Evolutionary conservation across 2,797 vertebrate species (phyloP).

Genomic region (Potorous gilbertii): DNA sequence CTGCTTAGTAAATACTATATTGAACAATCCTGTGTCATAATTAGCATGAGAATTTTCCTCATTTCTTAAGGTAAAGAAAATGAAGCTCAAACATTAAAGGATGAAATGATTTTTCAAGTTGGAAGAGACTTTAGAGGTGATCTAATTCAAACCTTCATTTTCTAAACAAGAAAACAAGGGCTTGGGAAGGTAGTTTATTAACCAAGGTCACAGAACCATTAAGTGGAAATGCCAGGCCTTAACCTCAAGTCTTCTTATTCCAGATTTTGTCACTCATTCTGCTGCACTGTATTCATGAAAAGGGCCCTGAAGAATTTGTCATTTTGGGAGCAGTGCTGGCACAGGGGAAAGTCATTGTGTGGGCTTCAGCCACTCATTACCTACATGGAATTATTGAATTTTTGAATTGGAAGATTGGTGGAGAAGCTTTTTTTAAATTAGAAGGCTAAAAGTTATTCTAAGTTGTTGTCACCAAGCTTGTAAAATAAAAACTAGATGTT

Average conservation of each 20-base stretch:
- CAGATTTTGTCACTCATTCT: not conserved
- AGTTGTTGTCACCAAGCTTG: not conserved
- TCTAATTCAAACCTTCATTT: not conserved
- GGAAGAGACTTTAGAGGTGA: not conserved
- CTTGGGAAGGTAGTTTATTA: not conserved
- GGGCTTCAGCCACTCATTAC: not conserved
- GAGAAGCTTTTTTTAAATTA: not conserved
- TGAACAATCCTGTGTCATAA: not conserved
- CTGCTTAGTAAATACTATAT: not conserved
- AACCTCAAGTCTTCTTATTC: not conserved
- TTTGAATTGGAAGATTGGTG: not conserved
- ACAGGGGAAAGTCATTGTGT: not conserved
- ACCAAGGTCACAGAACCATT: not conserved
- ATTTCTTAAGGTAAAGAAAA: not conserved
- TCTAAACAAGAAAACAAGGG: not conserved
- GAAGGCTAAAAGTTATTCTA: not conserved
- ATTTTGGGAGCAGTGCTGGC: not conserved
- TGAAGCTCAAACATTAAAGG: not conserved
- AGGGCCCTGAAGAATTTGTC: not conserved
- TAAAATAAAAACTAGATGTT: not conserved
- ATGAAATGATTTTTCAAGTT: not conserved
- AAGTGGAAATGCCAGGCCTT: not conserved
- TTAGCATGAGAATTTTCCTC: not conserved
- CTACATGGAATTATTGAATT: not conserved
- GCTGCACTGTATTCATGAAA: not conserved